Conservation (phyloP, 2,797 vertebrate genomes). For the Chaetophractus vellerosus region DNA sequence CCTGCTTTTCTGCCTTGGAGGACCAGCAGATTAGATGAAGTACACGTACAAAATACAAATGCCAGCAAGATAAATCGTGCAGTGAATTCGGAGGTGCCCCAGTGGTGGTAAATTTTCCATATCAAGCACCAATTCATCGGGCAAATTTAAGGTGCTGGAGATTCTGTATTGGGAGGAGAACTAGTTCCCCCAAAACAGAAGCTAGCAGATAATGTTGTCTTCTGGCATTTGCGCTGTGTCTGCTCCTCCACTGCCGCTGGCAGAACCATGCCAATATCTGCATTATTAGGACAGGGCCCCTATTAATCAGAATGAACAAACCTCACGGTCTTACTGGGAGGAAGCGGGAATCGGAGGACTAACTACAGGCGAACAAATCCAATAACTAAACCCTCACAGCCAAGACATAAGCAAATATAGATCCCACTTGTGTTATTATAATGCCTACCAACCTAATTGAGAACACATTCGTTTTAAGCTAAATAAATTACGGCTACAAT, state of each 20-base stretch:
- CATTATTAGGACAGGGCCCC: constrained; percentile 50
- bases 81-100: constrained; percentile 75
- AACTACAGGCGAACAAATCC: constrained; percentile 83
- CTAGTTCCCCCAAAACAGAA: constrained; percentile 59
- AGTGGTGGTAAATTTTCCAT: constrained; percentile 61
- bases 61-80: constrained; percentile 65
- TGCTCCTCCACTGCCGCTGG: constrained; percentile 36
- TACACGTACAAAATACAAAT: constrained; percentile 44
- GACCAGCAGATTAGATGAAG: constrained; percentile 76
- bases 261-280: constrained; percentile 78
- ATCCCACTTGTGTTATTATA: constrained; percentile 88
- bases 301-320: constrained; percentile 85
- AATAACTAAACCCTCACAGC: constrained; percentile 84
- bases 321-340: constrained; percentile 78
- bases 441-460: constrained; percentile 88
- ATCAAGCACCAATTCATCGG: constrained; percentile 75
- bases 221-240: constrained; percentile 42
- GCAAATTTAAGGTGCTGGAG: constrained; percentile 76
- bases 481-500: constrained; percentile 90
- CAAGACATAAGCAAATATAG: constrained; percentile 88
- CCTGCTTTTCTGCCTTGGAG: constrained; percentile 67
- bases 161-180: constrained; percentile 40
- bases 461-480: constrained; percentile 88
- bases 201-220: constrained; percentile 66
- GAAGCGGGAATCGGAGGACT: constrained; percentile 75